Percentiles rank a stretch among this genome's conserved stretches.
Conservation (phyloP, 2,888 invertebrate species). For the Pogonocherus hispidulus region DNA sequence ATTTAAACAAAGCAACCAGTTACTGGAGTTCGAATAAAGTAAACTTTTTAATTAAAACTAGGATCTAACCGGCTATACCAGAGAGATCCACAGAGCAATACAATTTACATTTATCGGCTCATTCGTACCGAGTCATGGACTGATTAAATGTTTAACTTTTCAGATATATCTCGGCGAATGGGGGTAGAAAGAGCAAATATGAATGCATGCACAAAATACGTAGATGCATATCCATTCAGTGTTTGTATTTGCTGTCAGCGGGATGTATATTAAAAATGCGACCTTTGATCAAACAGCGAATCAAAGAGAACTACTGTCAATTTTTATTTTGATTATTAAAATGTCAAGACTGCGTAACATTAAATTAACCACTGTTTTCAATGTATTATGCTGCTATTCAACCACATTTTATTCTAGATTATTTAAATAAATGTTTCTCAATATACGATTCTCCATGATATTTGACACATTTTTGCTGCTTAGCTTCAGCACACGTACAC, state of each 20-base stretch:
- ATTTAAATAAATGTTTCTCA: too few relatives aligned
- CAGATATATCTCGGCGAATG: too few relatives aligned
- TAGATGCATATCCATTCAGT: not conserved
- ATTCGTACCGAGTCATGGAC: not conserved
- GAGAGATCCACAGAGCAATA: not conserved
- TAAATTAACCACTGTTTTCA: not conserved
- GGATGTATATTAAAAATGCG: not conserved
- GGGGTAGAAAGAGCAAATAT: not conserved
- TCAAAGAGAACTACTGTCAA: not conserved
- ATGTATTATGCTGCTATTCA: too few relatives aligned
- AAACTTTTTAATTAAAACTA: conserved; percentile 36
- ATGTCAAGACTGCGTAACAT: not conserved
- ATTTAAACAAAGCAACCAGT: conserved; percentile 36
- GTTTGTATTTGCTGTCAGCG: not conserved
- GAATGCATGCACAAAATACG: not conserved
- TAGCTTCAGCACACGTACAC: too few relatives aligned
- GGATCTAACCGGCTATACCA: too few relatives aligned
- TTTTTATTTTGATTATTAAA: not conserved
- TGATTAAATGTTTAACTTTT: not conserved
- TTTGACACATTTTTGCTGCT: too few relatives aligned
- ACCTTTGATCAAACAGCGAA: not conserved
- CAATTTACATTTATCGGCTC: not conserved
- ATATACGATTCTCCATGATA: too few relatives aligned
- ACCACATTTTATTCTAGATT: too few relatives aligned
- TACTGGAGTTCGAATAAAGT: conserved; percentile 23